Percentiles rank a stretch among this genome's conserved stretches.
Evolutionary conservation across 2,888 invertebrate genomes (phyloP).

Genomic region (Drosophila anomelani): DNA sequence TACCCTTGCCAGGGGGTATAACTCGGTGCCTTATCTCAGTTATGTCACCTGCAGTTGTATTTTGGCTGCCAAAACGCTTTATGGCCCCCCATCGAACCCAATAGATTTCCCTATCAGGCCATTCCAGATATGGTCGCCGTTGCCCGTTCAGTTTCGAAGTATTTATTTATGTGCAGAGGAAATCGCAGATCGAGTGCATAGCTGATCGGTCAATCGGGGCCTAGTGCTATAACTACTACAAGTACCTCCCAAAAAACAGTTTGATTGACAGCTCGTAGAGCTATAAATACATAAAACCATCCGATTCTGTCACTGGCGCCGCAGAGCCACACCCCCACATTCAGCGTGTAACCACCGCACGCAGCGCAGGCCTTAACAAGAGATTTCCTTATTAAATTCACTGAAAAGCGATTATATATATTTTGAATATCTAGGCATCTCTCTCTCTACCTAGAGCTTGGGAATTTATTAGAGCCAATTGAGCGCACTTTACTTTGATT

Average conservation of each 20-base stretch:
- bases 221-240: constrained; percentile 19
- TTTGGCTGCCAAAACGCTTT: constrained; percentile 58
- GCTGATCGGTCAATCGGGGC: constrained; percentile 23
- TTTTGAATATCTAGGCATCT: constrained; percentile 22
- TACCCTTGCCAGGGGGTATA: constrained; percentile 19
- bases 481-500: constrained; percentile 65
- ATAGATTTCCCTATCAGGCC: constrained; percentile 43
- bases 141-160: constrained; percentile 29
- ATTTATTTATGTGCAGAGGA: constrained; percentile 49
- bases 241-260: not conserved
- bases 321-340: constrained; percentile 28
- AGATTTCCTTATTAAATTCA: constrained; percentile 74
- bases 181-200: constrained; percentile 50
- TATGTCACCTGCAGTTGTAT: constrained; percentile 45
- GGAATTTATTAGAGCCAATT: constrained; percentile 70
- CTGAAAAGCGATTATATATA: constrained; percentile 40
- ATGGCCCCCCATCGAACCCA: constrained; percentile 40
- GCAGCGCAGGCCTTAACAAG: constrained; percentile 63
- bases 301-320: constrained; percentile 1
- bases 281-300: constrained; percentile 31
- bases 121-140: constrained; percentile 46
- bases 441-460: constrained; percentile 38
- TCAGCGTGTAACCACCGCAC: constrained; percentile 7
- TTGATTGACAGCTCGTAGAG: constrained; percentile 46
- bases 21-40: constrained; percentile 25